Evolutionary conservation across 2,888 invertebrate species (phyloP).

Genomic region (Taphrorychus bicolor): DNA sequence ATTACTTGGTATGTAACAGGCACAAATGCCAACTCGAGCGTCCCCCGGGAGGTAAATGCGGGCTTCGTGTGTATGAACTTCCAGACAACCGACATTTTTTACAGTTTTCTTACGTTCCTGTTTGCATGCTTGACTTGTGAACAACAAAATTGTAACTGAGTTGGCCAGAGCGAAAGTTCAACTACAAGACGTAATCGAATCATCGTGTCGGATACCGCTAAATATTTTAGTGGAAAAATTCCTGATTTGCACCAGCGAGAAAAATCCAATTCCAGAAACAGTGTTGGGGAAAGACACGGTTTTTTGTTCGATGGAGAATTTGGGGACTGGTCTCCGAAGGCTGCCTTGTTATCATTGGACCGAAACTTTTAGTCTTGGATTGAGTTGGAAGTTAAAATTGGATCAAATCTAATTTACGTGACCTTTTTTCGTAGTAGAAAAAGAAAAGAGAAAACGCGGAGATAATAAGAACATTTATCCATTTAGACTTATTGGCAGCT

Average conservation of each 20-base stretch:
- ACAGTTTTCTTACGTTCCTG: background rate
- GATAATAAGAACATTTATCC: background rate
- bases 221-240: background rate
- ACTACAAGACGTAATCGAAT: background rate
- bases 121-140: background rate
- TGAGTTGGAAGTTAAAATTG: slow-evolving; percentile 4
- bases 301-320: background rate
- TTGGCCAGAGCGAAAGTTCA: background rate
- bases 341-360: slow-evolving; percentile 4
- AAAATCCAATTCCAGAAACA: background rate
- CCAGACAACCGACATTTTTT: background rate
- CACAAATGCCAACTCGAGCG: slow-evolving; percentile 7
- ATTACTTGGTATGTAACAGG: slow-evolving; percentile 19
- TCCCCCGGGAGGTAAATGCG: slow-evolving; percentile 9
- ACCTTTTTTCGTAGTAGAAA: background rate
- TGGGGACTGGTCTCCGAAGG: background rate
- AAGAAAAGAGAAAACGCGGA: background rate
- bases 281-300: background rate
- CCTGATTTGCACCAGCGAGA: background rate
- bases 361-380: slow-evolving; percentile 3
- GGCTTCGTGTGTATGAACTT: slow-evolving; percentile 11
- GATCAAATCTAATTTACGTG: background rate
- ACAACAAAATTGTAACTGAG: background rate
- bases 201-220: background rate
- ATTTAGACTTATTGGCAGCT: background rate